A percentile compares a stretch with the other conserved stretches of the same genome.
These are phyloP conservation scores for Drosophila mercatorum DNA, from an alignment of 2,888 invertebrate species.

Conservation along the genomic window DNA sequence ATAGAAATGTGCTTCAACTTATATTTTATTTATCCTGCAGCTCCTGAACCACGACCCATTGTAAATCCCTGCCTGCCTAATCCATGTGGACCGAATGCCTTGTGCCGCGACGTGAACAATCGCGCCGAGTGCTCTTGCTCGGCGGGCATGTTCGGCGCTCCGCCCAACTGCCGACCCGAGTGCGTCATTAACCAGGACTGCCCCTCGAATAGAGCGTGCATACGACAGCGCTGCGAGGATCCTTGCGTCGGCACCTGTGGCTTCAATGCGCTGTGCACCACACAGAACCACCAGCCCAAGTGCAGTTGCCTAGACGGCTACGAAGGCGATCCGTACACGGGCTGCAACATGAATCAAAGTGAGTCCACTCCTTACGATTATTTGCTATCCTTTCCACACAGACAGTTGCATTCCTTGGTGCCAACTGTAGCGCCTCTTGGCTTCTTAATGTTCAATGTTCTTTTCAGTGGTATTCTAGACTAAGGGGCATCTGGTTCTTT, in stretches of 20 bases:
- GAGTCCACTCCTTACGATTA: constrained; percentile 83
- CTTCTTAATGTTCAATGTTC: constrained; percentile 70
- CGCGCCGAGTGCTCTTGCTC: constrained; percentile 91
- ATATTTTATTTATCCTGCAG: constrained; percentile 54
- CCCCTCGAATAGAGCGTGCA: constrained; percentile 89
- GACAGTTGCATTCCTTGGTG: constrained; percentile 18
- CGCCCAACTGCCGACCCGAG: constrained; percentile 91
- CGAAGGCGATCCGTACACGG: constrained; percentile 92
- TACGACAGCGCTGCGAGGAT: constrained; percentile 89
- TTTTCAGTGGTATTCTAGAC: constrained; percentile 66
- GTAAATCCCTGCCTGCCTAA: constrained; percentile 89
- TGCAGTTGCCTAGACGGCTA: constrained; percentile 90
- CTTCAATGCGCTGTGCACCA: constrained; percentile 88
- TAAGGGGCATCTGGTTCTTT: constrained; percentile 50
- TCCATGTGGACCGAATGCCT: constrained; percentile 92
- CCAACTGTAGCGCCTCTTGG: constrained; percentile 16
- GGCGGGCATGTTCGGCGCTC: constrained; percentile 90
- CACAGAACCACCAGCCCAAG: constrained; percentile 90
- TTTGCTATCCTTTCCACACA: constrained; percentile 35
- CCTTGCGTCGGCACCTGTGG: constrained; percentile 92
- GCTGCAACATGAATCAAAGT: constrained; percentile 88
- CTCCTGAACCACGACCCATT: constrained; percentile 84
- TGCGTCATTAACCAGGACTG: constrained; percentile 91
- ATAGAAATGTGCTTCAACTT: neutral
- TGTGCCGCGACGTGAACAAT: constrained; percentile 88